A percentile compares a stretch with the other conserved stretches of the same genome.
phyloP scores from a whole-genome alignment of 1,140 invertebrate species.

The Homalodisca vitripennis region DNA sequence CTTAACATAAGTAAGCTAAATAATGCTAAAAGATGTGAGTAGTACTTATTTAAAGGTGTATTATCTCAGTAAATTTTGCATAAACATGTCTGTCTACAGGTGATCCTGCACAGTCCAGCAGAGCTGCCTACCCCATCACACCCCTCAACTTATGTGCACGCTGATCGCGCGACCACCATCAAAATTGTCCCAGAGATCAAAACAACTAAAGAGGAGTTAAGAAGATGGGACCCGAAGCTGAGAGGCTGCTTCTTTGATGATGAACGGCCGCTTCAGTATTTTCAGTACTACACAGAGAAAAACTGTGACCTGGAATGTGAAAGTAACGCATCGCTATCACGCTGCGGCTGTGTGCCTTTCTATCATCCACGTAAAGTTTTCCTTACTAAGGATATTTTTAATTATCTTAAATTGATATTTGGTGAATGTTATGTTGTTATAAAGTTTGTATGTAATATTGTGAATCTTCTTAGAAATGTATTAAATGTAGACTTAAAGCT shows the following conservation, averaged over 20 bases:
- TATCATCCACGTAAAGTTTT: conserved; percentile 23
- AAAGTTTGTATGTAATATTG: no score
- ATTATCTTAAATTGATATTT: no score
- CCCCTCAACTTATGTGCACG: conserved; percentile 17
- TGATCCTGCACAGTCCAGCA: conserved; percentile 36
- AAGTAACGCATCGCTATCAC: conserved; percentile 57
- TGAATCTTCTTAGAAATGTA: no score
- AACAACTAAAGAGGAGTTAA: not conserved
- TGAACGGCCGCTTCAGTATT: conserved; percentile 64
- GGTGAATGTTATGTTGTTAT: no score
- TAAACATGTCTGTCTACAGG: no score
- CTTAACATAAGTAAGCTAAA: no score
- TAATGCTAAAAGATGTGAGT: no score
- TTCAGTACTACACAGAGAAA: conserved; percentile 66
- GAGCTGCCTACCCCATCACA: conserved; percentile 27
- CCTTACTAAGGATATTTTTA: no score
- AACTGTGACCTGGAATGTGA: conserved; percentile 70
- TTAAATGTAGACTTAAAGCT: no score
- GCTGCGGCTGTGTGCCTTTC: conserved; percentile 64
- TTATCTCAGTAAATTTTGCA: no score
- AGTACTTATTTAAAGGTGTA: no score
- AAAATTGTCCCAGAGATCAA: conserved; percentile 26
- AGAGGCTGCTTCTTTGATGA: conserved; percentile 68
- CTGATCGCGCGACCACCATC: conserved; percentile 12
- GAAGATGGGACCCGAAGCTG: conserved; percentile 49